Conservation (phyloP, 2,113 vertebrate genomes). For the Struthidea cinerea region DNA sequence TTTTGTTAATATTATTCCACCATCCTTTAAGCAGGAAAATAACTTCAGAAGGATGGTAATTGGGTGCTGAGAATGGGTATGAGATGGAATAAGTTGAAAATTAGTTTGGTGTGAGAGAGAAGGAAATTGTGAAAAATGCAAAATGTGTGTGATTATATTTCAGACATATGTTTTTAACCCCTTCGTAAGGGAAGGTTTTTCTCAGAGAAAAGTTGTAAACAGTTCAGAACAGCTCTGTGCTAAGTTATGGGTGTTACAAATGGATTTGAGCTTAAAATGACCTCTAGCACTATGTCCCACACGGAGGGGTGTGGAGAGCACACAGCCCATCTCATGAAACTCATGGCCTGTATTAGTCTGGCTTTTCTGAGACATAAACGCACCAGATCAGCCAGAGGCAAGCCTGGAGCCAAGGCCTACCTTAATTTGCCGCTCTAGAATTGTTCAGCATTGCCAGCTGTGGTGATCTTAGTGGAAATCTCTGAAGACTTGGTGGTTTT, state of each 20-base stretch:
- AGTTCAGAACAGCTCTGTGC: background rate
- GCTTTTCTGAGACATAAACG: background rate
- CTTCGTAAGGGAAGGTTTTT: background rate
- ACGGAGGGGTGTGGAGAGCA: background rate
- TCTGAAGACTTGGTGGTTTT: background rate
- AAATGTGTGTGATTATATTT: background rate
- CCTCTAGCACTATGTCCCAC: background rate
- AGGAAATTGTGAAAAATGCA: background rate
- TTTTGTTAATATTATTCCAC: background rate
- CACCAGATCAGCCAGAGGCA: background rate
- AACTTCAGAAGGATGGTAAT: background rate
- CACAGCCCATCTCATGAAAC: background rate
- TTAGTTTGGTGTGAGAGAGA: background rate
- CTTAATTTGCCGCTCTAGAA: background rate
- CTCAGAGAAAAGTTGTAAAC: background rate
- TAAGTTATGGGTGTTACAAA: background rate
- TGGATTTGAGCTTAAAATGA: background rate
- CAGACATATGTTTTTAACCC: background rate
- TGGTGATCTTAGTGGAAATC: background rate
- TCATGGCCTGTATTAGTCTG: background rate
- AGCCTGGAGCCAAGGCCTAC: background rate
- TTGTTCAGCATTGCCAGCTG: background rate
- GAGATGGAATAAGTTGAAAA: background rate
- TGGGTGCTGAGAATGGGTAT: background rate
- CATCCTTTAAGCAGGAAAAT: background rate